These are phyloP conservation scores for Caenorhabditis plicata DNA, from an alignment of 2,888 invertebrate genomes.

Conservation along the genomic window DNA sequence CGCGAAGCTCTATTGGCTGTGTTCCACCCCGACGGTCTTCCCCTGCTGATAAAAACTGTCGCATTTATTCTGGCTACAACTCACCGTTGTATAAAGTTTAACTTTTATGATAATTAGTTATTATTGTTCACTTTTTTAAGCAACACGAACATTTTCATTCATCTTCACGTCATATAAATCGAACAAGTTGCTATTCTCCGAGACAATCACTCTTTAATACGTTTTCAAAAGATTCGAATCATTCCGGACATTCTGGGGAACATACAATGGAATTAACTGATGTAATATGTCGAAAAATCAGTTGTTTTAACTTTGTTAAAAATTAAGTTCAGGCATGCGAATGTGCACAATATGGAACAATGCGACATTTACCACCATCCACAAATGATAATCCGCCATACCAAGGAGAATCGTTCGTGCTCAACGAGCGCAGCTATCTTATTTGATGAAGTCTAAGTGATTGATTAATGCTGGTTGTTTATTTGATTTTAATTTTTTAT, in stretches of 20 bases:
- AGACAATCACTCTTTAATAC: constrained; percentile 26
- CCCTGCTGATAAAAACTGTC: constrained; percentile 25
- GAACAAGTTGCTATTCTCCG: constrained; percentile 19
- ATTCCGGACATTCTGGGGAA: constrained; percentile 26
- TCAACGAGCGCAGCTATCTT: constrained; percentile 61
- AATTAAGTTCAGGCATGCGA: constrained; percentile 43
- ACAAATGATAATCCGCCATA: constrained; percentile 34
- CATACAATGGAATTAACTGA: constrained; percentile 33
- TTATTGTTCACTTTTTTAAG: constrained; percentile 5
- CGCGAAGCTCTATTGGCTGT: constrained; percentile 25
- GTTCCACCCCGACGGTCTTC: constrained; percentile 15
- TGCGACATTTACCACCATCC: constrained; percentile 25
- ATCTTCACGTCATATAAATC: constrained; percentile 27
- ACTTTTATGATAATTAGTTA: background rate
- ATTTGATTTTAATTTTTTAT: background rate
- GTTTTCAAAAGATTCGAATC: constrained; percentile 27
- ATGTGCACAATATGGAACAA: constrained; percentile 48
- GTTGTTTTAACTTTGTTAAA: background rate
- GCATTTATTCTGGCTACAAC: constrained; percentile 48
- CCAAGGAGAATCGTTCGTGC: constrained; percentile 63
- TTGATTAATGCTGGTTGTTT: background rate
- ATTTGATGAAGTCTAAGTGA: constrained; percentile 46
- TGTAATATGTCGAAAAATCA: constrained; percentile 8
- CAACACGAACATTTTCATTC: constrained; percentile 22
- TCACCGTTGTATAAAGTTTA: constrained; percentile 31